These are phyloP conservation scores for Platyscapa corneri DNA, from an alignment of 1,140 invertebrate genomes.

Conservation along the genomic window DNA sequence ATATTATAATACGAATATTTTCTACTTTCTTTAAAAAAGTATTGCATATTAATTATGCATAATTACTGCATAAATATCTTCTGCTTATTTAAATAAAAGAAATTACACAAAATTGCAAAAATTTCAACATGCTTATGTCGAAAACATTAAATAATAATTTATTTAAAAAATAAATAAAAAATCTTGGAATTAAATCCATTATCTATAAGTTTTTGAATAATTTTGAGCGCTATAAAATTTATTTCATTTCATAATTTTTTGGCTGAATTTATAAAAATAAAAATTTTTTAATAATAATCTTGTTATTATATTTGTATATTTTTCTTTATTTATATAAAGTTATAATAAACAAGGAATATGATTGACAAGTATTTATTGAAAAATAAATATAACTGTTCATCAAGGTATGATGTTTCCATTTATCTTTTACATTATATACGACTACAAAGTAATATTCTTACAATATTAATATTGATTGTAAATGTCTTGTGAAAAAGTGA, in stretches of 20 bases:
- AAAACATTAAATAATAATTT: neutral
- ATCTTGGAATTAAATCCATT: neutral
- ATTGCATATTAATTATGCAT: neutral
- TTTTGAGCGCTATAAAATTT: neutral
- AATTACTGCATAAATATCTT: constrained; percentile 21
- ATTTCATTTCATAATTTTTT: neutral
- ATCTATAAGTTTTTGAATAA: neutral
- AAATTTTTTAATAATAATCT: neutral
- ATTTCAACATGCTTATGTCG: neutral
- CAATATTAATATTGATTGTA: neutral
- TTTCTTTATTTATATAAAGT: neutral
- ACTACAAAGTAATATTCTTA: neutral
- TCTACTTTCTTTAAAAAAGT: constrained; percentile 16
- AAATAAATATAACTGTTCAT: neutral
- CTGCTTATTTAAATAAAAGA: neutral
- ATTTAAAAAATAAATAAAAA: neutral
- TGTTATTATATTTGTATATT: neutral
- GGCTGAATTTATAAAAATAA: neutral
- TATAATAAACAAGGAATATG: neutral
- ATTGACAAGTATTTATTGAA: neutral
- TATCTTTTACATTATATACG: neutral
- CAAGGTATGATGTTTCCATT: neutral
- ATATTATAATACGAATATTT: constrained; percentile 15
- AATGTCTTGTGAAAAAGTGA: neutral
- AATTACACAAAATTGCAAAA: neutral